These are phyloP conservation scores for Eupeodes latifasciatus DNA, from an alignment of 2,888 invertebrate species.

Conservation along the genomic window DNA sequence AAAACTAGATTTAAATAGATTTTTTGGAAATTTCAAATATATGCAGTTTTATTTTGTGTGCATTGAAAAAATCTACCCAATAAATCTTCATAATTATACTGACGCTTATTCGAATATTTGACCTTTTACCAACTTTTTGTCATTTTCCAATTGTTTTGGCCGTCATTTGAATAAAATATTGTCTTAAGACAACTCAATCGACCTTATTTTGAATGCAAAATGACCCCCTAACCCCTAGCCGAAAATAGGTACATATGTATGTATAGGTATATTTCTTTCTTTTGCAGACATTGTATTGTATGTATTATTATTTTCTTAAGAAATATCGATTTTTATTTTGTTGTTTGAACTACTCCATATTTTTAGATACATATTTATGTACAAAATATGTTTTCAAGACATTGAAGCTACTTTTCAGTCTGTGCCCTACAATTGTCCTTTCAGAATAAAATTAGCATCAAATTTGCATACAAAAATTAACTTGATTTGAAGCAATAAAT, in stretches of 20 bases:
- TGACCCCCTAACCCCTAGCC: neutral
- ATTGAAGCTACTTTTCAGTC: neutral
- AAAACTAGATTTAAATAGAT: no score
- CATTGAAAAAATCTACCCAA: neutral
- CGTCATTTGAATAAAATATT: neutral
- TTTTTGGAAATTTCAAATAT: no score
- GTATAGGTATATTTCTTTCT: neutral
- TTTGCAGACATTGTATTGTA: neutral
- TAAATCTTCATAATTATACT: no score
- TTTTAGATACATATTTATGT: neutral
- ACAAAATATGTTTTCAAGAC: neutral
- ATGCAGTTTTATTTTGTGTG: neutral
- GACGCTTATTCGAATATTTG: no score
- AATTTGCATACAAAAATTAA: neutral
- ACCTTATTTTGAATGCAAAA: neutral
- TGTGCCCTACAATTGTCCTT: slow-evolving; percentile 23
- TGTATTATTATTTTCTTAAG: slow-evolving; percentile 9
- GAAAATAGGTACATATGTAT: no score
- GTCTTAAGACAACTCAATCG: neutral
- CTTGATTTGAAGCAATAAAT: no score
- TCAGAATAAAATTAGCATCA: neutral
- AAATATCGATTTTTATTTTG: slow-evolving; percentile 22
- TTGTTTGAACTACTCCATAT: neutral
- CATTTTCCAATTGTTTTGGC: neutral
- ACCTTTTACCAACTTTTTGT: neutral